Conservation (phyloP, 2,113 vertebrate species). For the Neotoma lepida region DNA sequence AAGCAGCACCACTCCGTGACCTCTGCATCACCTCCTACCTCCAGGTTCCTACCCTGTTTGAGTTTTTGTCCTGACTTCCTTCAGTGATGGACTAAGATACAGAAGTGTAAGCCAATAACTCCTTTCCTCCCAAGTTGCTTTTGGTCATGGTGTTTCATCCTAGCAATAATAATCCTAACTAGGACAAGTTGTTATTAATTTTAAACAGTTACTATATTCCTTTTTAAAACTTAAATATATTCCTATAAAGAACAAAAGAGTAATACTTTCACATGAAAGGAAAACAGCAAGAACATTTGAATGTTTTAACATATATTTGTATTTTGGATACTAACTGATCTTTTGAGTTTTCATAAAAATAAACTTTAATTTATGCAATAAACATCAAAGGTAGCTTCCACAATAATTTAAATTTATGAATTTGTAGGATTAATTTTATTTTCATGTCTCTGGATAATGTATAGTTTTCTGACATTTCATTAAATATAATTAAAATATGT, state of each 20-base stretch:
- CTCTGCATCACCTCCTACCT: neutral
- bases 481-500: conserved; percentile 64
- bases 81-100: neutral
- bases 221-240: neutral
- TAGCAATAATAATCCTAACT: neutral
- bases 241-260: neutral
- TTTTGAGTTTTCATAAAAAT: conserved; percentile 22
- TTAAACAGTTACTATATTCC: neutral
- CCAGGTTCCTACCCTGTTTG: neutral
- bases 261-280: neutral
- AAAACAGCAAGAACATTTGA: neutral
- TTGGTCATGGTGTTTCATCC: neutral
- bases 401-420: conserved; percentile 25
- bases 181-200: neutral
- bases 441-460: neutral
- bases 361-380: conserved; percentile 36
- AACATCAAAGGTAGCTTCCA: conserved; percentile 10
- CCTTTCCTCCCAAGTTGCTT: neutral
- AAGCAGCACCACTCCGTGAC: neutral
- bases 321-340: neutral
- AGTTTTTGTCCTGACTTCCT: neutral
- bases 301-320: neutral
- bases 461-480: conserved; percentile 63
- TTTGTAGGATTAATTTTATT: conserved; percentile 48
- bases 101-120: neutral